Evolutionary conservation across 2,888 invertebrate genomes (phyloP), one percentile per base, ranked within the genome.

Genomic region (Spatulosminthurus flaviceps): DNA sequence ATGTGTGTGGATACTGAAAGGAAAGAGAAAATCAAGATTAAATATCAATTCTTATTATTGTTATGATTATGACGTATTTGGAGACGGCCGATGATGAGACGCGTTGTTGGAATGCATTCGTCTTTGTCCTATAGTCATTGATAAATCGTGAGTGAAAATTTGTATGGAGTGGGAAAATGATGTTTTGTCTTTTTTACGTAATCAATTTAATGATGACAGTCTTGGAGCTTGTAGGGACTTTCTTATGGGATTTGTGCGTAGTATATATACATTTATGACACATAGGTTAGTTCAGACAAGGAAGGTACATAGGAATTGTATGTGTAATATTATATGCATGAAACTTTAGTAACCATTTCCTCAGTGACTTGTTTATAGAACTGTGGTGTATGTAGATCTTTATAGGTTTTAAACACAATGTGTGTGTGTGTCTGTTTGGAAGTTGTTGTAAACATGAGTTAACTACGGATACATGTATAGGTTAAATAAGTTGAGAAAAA

Each of bases 121-220:
- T 64, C 64, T 13, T 26, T 64, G 22, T 26, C 26, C 9, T 22
- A 28, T 21, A 28, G 29, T 11, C 28, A 24, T 16, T 28, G 67
- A 28, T 67, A 22, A 22, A 21, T 43, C 41, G 42, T 72, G 24
- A 70, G 70, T 19, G 70, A 41, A 70, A 70, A 72, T 72, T n/a
- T 67, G 28, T n/a, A 67, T 29, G 28, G 26, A 28, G 43, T 72
- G 42, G 24, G 34, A 70, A 70, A 34, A 72, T 42, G 28, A 67
- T 29, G 28, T 72, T 72, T 72, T 42, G 21, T 43, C 24, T 72
- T 72, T n/a, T n/a, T 72, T 72, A 43, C 21, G 26, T 72, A 72
- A 72, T 72, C 41, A 72, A 72, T 72, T 42, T 42, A 42, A 42
- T 70, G 71, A 72, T 72, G 71, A 72, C 51, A 51, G 16, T 28